These are phyloP conservation scores for Hydrozoanthus gracilis DNA, from an alignment of 92 coral and sea anemone species.

Conservation along the genomic window DNA sequence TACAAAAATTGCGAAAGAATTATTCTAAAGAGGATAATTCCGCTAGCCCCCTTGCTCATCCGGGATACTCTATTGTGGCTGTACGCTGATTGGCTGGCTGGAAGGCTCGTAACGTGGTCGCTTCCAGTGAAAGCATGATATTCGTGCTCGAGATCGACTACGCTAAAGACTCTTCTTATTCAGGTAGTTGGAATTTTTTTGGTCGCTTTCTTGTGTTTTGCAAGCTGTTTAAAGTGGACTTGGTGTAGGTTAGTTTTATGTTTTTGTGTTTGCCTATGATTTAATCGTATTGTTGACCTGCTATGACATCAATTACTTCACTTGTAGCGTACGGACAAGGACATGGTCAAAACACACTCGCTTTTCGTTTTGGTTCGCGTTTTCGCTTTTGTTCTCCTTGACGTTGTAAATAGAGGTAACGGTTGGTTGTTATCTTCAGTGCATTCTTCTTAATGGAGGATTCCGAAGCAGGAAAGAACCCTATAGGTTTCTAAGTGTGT, in stretches of 20 bases:
- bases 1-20: no score
- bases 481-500: conserved; percentile 70
- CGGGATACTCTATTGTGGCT: conserved; percentile 87
- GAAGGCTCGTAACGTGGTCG: conserved; percentile 99
- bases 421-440: conserved; percentile 72
- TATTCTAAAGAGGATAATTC: conserved; percentile 46
- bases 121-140: conserved; percentile 99
- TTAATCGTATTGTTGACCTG: conserved; percentile 94
- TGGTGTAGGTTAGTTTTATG: conserved; percentile 97
- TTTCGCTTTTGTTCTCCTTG: conserved; percentile 95
- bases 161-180: conserved; percentile 91
- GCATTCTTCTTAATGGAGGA: conserved; percentile 57
- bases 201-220: conserved; percentile 72
- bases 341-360: conserved; percentile 86
- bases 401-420: conserved; percentile 90
- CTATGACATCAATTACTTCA: conserved; percentile 95
- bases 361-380: conserved; percentile 80
- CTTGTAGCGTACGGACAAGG: conserved; percentile 93
- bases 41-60: conserved; percentile 83
- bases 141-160: conserved; percentile 93
- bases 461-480: conserved; percentile 64
- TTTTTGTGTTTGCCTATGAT: conserved; percentile 92
- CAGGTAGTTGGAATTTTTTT: conserved; percentile 85
- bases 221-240: conserved; percentile 83
- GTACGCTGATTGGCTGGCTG: conserved; percentile 96